phyloP scores from a whole-genome alignment of 2,888 invertebrate species.

The Dolomedes plantarius region DNA sequence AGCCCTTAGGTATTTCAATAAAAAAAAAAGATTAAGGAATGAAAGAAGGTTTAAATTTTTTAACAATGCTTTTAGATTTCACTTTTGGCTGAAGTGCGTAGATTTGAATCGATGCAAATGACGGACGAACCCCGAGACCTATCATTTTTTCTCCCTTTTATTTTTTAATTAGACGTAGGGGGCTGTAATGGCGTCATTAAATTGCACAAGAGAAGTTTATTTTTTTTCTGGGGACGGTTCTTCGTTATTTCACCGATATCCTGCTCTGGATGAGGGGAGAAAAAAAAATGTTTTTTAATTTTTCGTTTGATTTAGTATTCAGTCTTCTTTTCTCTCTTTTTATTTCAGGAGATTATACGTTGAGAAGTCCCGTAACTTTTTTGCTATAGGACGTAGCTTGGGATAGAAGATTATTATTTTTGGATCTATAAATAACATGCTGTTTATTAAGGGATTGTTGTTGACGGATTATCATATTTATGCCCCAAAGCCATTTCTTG shows the following conservation, averaged over 20 bases:
- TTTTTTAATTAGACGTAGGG: constrained; percentile 4
- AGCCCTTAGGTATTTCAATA: no score
- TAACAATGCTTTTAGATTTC: neutral
- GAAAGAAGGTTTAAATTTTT: no score
- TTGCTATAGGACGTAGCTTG: no score
- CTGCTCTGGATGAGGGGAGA: neutral
- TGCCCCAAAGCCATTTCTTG: no score
- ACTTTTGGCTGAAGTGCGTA: neutral
- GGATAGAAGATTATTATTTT: no score
- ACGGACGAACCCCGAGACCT: neutral
- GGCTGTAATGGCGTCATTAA: neutral
- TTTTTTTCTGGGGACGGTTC: neutral
- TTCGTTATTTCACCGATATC: neutral
- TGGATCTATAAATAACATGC: no score
- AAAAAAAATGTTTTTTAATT: neutral
- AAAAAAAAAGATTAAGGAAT: no score
- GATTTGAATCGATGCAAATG: constrained; percentile 12
- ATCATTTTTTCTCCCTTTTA: neutral
- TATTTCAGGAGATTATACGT: no score
- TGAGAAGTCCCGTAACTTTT: no score
- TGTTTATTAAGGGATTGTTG: no score
- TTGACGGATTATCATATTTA: no score
- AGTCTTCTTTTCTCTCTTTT: no score
- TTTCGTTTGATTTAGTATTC: neutral
- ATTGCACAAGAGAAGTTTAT: neutral